A percentile compares a stretch with the other conserved stretches of the same genome.
Conservation (phyloP, 2,888 invertebrate genomes). For the Neocrepidodera transversa region DNA sequence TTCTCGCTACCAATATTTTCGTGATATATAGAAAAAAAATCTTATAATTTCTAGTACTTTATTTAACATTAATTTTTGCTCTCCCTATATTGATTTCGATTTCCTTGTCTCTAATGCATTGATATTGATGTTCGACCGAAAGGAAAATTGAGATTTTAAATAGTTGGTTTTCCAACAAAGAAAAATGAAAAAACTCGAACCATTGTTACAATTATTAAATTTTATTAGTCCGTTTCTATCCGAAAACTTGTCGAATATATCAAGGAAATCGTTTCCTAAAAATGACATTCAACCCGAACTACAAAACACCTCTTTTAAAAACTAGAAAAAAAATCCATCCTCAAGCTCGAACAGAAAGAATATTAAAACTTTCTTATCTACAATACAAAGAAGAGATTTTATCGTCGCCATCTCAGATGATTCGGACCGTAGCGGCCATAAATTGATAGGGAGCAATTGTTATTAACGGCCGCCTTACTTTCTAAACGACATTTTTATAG, state of each 20-base stretch:
- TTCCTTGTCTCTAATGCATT: too few species aligned
- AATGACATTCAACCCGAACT: conserved; percentile 14
- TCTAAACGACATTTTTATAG: conserved; percentile 62
- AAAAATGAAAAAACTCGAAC: too few species aligned
- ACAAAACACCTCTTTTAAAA: conserved; percentile 19
- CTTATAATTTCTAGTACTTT: too few species aligned
- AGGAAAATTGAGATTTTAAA: too few species aligned
- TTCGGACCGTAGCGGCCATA: conserved; percentile 54
- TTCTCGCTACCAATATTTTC: too few species aligned
- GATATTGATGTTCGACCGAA: too few species aligned
- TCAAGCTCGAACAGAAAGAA: conserved; percentile 29
- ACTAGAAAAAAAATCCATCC: conserved; percentile 6
- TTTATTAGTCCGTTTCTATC: conserved; percentile 12
- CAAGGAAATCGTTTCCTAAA: conserved; percentile 11
- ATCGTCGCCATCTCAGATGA: conserved; percentile 53
- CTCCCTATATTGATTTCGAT: too few species aligned
- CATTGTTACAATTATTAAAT: conserved; percentile 19
- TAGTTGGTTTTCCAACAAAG: too few species aligned
- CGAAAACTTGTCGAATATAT: conserved; percentile 1
- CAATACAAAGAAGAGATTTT: conserved; percentile 47
- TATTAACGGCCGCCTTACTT: conserved; percentile 59
- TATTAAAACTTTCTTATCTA: conserved; percentile 50
- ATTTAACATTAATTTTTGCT: too few species aligned
- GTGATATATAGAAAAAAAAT: too few species aligned
- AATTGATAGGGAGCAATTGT: conserved; percentile 59